Percentiles rank a stretch among this genome's conserved stretches.
Conservation (phyloP, 1,140 invertebrate genomes). For the Antheraea pernyi region DNA sequence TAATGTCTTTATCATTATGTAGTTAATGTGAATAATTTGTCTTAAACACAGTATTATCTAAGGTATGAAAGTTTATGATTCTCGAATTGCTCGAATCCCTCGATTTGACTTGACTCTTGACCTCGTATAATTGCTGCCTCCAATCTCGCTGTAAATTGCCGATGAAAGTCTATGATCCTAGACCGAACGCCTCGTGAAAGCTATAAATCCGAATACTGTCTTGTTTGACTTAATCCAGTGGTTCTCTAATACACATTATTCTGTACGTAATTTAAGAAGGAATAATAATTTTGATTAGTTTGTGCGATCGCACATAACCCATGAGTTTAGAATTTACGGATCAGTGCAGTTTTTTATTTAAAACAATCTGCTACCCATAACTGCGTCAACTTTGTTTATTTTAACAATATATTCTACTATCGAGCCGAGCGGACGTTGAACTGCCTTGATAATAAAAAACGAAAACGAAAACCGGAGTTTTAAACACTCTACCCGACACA, state of each 20-base stretch:
- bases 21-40: not conserved
- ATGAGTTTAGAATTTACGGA: too few relatives aligned
- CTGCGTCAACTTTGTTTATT: too few relatives aligned
- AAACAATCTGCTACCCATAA: too few relatives aligned
- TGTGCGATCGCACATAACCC: too few relatives aligned
- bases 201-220: constrained; percentile 20
- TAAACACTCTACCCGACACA: too few relatives aligned
- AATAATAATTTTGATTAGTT: not conserved
- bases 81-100: not conserved
- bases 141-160: constrained; percentile 18
- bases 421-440: too few relatives aligned
- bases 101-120: not conserved
- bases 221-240: constrained; percentile 23
- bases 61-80: constrained; percentile 6
- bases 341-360: too few relatives aligned
- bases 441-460: too few relatives aligned
- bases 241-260: constrained; percentile 13
- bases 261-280: not conserved
- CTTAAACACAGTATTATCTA: not conserved
- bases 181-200: constrained; percentile 13
- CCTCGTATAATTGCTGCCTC: constrained; percentile 21
- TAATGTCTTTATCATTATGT: not conserved
- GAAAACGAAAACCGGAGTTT: too few relatives aligned
- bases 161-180: constrained; percentile 22
- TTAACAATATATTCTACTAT: too few relatives aligned